Base-by-base conservation (phyloP, 2,113 vertebrate genomes). In the Megaceryle torquata region DNA sequence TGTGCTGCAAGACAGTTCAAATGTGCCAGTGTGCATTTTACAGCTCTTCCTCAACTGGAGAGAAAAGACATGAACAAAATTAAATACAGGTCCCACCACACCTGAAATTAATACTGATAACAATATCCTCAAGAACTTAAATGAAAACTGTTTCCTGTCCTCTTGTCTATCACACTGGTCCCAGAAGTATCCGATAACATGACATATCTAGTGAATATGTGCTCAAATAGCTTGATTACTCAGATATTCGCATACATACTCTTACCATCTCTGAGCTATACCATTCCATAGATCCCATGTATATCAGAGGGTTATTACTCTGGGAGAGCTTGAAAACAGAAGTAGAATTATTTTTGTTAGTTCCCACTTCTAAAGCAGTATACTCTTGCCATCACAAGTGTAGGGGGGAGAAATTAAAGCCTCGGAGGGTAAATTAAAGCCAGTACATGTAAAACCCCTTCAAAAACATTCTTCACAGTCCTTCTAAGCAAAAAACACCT, bases 401-500 rank as follows among this genome's bases (percentile, higher is more conserved):
- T 82, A 25, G 21, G 79, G 79, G 83, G 17, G 44, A 82, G 20
- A 91, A 93, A 91, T 84, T 90, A 90, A 94, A 90, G 69, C 26
- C 29, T 86, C 8, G 3, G 51, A 86, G 33, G 8, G 19, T 78
- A 91, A 94, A 95, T 95, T 93, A 84, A 92, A 88, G 88, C 88
- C 88, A 92, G 53, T 84, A n/a, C 15, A 4, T 69, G 48, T 65
- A 89, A 95, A 96, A 76, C 8, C 21, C 69, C 74, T 93, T 92
- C 76, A 91, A 79, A 93, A 95, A 84, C 82, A 71, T 35, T 94
- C 26, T 93, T 86, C 43, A 39, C 28, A 16, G 31, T 81, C 80
- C 91, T 95, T 94, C 79, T n/a, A 82, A 64, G 76, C 53, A 86
- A 56, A 86, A 94, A 78, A n/a, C 46, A 78, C 61, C 59, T 91